Conservation (phyloP, 64 coral and sea anemone species). For the Hydrozoanthus tunicans region DNA sequence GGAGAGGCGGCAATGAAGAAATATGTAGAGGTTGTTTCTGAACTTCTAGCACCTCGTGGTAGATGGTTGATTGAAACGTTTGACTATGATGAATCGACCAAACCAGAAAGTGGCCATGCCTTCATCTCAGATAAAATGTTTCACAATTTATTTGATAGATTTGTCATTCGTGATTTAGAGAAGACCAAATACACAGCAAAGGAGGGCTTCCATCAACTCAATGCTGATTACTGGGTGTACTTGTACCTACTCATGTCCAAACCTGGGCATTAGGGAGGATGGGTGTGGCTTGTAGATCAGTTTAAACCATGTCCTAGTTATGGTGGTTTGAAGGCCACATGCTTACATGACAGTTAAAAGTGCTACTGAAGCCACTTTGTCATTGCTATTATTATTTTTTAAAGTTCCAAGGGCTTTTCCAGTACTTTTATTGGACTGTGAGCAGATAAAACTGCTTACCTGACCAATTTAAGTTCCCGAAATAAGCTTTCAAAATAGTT, state of each 20-base stretch:
- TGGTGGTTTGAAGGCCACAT: too few relatives aligned
- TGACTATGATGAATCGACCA: constrained; percentile 24
- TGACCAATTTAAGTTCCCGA: too few relatives aligned
- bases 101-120: neutral
- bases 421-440: too few relatives aligned
- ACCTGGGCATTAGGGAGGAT: neutral
- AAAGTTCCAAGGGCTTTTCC: too few relatives aligned
- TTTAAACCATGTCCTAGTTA: neutral
- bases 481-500: too few relatives aligned
- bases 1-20: constrained; percentile 38
- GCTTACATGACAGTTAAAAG: too few relatives aligned
- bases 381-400: too few relatives aligned
- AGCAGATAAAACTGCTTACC: too few relatives aligned
- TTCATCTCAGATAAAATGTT: constrained; percentile 41
- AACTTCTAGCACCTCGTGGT: neutral
- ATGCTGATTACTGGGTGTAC: constrained; percentile 14
- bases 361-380: too few relatives aligned
- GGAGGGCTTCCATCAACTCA: constrained; percentile 41
- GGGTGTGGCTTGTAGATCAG: neutral
- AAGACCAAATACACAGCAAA: constrained; percentile 28
- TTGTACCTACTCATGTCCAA: constrained; percentile 5
- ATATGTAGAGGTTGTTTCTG: constrained; percentile 24
- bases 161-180: constrained; percentile 46
- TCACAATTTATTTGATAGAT: constrained; percentile 22
- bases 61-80: constrained; percentile 49